phyloP scores from a whole-genome alignment of 2,888 invertebrate genomes.

The Spialia ferax region DNA sequence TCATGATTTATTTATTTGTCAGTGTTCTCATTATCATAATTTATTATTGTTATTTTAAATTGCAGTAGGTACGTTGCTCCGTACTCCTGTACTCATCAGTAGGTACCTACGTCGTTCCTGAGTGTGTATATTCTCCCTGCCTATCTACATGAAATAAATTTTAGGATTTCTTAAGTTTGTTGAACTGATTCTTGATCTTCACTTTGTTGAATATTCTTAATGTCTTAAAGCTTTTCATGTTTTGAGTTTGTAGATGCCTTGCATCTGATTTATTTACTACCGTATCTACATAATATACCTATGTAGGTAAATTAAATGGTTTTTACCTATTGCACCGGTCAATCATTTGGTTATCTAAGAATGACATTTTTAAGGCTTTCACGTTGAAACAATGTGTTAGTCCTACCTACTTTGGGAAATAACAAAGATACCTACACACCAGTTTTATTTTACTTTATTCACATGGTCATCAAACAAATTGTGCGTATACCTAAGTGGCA shows the following conservation, averaged over 20 bases:
- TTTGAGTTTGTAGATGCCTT: no score
- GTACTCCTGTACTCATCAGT: no score
- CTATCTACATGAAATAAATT: neutral
- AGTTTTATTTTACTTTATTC: slow-evolving; percentile 5
- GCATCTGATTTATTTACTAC: no score
- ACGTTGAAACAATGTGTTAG: neutral
- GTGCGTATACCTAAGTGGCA: slow-evolving; percentile 37
- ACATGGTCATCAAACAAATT: slow-evolving; percentile 11
- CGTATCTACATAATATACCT: no score
- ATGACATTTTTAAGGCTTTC: neutral
- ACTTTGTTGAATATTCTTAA: neutral
- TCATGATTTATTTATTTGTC: slow-evolving; percentile 1
- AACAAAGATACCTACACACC: neutral
- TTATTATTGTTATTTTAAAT: neutral
- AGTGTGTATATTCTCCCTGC: neutral
- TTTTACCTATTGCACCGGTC: no score
- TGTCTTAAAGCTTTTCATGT: neutral
- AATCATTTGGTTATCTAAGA: no score
- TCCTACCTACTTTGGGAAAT: neutral
- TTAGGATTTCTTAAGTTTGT: no score
- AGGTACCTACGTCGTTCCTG: no score
- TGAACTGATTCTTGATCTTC: neutral
- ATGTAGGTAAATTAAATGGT: no score
- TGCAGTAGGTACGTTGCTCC: neutral
- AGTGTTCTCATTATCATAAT: neutral